These are phyloP conservation scores for Numenius arquata DNA, from an alignment of 2,113 vertebrate species.

Conservation along the genomic window DNA sequence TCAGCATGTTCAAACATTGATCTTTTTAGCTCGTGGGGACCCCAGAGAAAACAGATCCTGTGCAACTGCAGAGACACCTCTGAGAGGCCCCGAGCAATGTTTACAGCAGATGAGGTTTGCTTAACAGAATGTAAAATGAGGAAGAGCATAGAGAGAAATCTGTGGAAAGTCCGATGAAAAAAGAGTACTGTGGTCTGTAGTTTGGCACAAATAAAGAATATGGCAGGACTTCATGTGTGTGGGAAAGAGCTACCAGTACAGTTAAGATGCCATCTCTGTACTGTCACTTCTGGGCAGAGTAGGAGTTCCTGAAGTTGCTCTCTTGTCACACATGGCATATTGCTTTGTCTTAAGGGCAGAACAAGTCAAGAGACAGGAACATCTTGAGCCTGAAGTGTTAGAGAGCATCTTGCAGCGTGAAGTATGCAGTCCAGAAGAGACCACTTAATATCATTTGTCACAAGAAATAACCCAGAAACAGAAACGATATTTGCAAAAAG, in stretches of 20 bases:
- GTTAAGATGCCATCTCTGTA: neutral
- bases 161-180: neutral
- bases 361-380: neutral
- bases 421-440: neutral
- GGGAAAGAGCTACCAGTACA: neutral
- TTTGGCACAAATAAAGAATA: neutral
- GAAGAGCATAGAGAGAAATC: neutral
- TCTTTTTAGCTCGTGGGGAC: neutral
- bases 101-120: neutral
- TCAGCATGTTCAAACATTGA: neutral
- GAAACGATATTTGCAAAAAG: neutral
- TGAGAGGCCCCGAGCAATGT: neutral
- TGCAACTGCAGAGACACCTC: neutral
- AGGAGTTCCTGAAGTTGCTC: neutral
- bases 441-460: neutral
- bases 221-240: neutral
- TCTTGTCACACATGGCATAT: neutral
- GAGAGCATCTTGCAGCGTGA: neutral
- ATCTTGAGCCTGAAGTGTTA: neutral
- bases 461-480: neutral
- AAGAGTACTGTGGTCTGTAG: neutral
- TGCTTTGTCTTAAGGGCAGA: neutral
- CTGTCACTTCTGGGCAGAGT: neutral
- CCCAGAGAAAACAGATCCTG: neutral
- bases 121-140: neutral